Conservation (phyloP, 2,113 vertebrate species). For the Eptesicus fuscus region DNA sequence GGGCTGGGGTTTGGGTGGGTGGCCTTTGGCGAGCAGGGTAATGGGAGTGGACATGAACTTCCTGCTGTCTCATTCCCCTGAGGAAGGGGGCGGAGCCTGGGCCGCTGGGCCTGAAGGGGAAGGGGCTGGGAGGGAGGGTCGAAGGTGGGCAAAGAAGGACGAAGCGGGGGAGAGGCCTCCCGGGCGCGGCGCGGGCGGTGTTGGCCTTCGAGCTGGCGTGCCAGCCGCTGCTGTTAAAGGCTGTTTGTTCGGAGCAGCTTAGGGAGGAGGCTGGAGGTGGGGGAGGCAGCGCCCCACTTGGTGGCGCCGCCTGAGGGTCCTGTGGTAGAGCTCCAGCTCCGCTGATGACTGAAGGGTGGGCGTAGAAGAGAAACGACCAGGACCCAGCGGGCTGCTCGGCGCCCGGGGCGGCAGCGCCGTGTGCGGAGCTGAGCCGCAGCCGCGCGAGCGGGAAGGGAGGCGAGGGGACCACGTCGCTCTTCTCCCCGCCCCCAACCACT, state of each 20-base stretch:
- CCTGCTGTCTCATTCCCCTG: background rate
- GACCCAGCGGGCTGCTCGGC: background rate
- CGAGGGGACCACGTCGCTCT: slow-evolving; percentile 52
- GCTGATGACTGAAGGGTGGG: slow-evolving; percentile 30
- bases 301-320: slow-evolving; percentile 48
- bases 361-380: background rate
- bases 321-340: background rate
- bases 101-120: background rate
- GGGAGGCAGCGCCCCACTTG: slow-evolving; percentile 47
- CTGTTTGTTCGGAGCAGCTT: slow-evolving; percentile 42
- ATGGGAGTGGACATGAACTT: slow-evolving; percentile 25
- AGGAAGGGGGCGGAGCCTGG: background rate
- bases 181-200: background rate
- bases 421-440: slow-evolving; percentile 1
- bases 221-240: slow-evolving; percentile 36
- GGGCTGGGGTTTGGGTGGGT: slow-evolving; percentile 33
- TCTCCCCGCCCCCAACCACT: slow-evolving; percentile 72
- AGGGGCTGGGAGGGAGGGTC: background rate
- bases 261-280: slow-evolving; percentile 41
- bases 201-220: slow-evolving; percentile 19
- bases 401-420: background rate
- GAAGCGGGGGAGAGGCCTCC: too few species aligned
- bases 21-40: slow-evolving; percentile 15
- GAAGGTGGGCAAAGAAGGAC: background rate
- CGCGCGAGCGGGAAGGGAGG: slow-evolving; percentile 47